Evolutionary conservation across 2,888 invertebrate genomes (phyloP), one percentile per base, ranked within the genome.

Genomic region (Seladonia tumulorum): DNA sequence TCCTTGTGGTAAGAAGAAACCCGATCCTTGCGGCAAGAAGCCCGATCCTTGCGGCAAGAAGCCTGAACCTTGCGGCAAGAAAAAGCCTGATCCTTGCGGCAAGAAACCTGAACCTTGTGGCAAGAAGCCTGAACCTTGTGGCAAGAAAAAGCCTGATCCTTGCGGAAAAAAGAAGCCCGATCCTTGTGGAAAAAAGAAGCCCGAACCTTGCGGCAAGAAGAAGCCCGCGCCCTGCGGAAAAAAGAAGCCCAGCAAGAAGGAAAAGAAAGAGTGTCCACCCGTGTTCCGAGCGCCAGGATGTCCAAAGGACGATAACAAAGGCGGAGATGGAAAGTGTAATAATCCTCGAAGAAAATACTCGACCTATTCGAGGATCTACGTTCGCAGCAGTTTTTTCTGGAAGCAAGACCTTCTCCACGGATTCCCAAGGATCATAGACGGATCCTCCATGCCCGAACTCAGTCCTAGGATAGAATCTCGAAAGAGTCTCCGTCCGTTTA

Each of bases 211-310:
- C 47, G 47, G 47, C 12, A 12, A 47, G 18, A 49, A 49, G 18
- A 4, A 47, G 47, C 22, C 53, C 8, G 8, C 2, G 0, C 22
- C 53, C 2, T 22, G 22, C 10, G 53, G 10, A 10, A 53, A 45
- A 81, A 80, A 76, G 53, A 25, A 25, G 25, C 14, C 22, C 57
- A 25, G 42, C 29, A 57, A 68, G 39, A 68, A 68, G n/a, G 35
- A 39, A 5, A 49, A 82, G n/a, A 82, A 76, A 42, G 22, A 79
- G 0, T 91, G 92, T 81, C 88, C 92, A 10, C 71, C 90, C 0
- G 92, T 92, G n/a, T 4, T 81, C 18, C 85, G 85, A 60, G 82
- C 87, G 25, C 92, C 92, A 0, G 76, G 66, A 0, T 92, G 92
- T 71, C 25, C 88, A 0, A 73, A 70, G 18, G n/a, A 78, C 14